Base-by-base conservation (phyloP, 2,888 invertebrate species). In the Philaethria dido region DNA sequence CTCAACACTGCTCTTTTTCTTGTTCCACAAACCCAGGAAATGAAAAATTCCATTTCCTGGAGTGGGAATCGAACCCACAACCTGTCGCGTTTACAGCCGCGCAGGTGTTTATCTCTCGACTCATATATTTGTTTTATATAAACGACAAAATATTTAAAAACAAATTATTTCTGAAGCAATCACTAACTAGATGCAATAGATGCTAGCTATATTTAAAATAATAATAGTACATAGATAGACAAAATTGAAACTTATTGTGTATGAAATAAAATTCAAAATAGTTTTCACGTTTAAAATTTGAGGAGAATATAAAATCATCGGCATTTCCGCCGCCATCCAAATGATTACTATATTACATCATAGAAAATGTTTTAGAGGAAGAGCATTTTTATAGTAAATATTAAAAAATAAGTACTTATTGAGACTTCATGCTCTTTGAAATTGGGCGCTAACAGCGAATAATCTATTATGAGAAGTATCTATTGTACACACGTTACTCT, bases 281-380 rank as follows among this genome's bases (percentile, higher is more conserved):
- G 13, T 33, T 45, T 0, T 18, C 13, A 8, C 1, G n/a, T 29
- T 67, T 52, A 18, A 67, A 47, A 59, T 29, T 68, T 47, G 29
- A 59, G 54, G 65, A 66, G 66, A 66, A 63, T 61, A 60, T 66
- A 61, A 61, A 64, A 62, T 47, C 48, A 47, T 42, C 33, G 60
- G 63, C 62, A 66, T 69, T 66, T 68, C 68, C 68, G 68, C 48
- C 47, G 65, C 63, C 48, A 60, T 66, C 36, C 45, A 55, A 62
- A 62, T 64, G 57, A 67, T 66, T 65, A 61, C 14, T 18, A 5
- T 63, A 55, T 70, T 71, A 69, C 69, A 71, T 69, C 71, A 71
- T 50, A 59, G 45, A 57, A 65, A 20, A n/a, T 48, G 47, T 39
- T 45, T 60, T 29, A 36, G 22, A 62, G 36, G 55, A 29, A 29